A percentile compares a stretch with the other conserved stretches of the same genome.
phyloP scores from a whole-genome alignment of 2,888 invertebrate genomes.

The Caenorhabditis imperialis region DNA sequence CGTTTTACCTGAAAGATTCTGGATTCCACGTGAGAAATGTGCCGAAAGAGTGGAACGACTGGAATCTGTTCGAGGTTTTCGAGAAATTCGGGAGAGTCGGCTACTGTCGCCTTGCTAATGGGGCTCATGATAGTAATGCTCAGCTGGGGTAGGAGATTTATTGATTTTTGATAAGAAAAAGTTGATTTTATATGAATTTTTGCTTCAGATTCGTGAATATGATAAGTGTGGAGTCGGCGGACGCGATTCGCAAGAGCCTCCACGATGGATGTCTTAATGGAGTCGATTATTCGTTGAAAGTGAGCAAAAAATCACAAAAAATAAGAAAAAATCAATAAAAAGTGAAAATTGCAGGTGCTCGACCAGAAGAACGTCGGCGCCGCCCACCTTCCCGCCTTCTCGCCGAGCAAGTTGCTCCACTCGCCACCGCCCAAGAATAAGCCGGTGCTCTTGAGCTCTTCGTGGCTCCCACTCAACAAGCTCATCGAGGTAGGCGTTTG shows the following conservation, averaged over 20 bases:
- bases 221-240: slow-evolving; percentile 32
- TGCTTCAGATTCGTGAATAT: slow-evolving; percentile 45
- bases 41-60: slow-evolving; percentile 47
- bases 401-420: background rate
- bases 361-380: slow-evolving; percentile 27
- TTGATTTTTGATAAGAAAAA: background rate
- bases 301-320: no score
- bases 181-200: background rate
- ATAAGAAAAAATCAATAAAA: no score
- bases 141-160: slow-evolving; percentile 30
- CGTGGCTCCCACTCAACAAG: slow-evolving; percentile 42
- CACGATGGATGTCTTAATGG: slow-evolving; percentile 17
- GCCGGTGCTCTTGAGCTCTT: slow-evolving; percentile 14
- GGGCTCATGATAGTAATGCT: slow-evolving; percentile 15
- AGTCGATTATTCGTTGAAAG: slow-evolving; percentile 9
- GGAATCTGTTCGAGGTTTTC: slow-evolving; percentile 50
- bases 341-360: slow-evolving; percentile 9
- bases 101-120: slow-evolving; percentile 41
- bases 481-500: slow-evolving; percentile 15
- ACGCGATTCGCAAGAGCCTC: slow-evolving; percentile 31
- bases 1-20: slow-evolving; percentile 40
- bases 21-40: slow-evolving; percentile 47
- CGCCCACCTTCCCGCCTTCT: slow-evolving; percentile 7
- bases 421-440: slow-evolving; percentile 1
- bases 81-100: slow-evolving; percentile 31